These are phyloP conservation scores for Malurus melanocephalus DNA, from an alignment of 2,113 vertebrate genomes.

Conservation along the genomic window DNA sequence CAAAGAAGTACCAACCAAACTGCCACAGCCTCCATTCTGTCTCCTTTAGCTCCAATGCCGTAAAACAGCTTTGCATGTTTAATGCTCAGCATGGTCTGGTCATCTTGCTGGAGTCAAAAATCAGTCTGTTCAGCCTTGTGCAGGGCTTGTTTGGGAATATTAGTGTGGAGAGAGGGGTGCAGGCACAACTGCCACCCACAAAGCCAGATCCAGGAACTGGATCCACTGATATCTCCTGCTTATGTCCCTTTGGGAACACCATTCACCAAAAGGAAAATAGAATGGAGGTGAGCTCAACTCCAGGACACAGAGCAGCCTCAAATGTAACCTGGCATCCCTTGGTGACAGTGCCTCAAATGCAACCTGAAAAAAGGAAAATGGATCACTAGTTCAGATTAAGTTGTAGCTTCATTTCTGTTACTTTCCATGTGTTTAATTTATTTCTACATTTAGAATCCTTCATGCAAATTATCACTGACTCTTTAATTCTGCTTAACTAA, in stretches of 20 bases:
- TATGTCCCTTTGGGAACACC: neutral
- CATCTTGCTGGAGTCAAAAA: neutral
- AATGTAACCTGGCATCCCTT: too few species aligned
- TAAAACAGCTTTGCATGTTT: neutral
- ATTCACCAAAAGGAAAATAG: neutral
- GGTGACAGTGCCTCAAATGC: too few species aligned
- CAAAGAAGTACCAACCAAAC: neutral
- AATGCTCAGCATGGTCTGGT: neutral
- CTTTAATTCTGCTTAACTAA: constrained; percentile 43
- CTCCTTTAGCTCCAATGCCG: neutral
- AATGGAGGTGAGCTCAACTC: fast-evolving
- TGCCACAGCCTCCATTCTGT: neutral
- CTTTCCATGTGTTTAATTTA: neutral
- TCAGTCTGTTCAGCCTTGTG: neutral
- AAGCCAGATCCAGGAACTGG: neutral
- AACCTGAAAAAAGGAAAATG: neutral
- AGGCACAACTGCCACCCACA: neutral
- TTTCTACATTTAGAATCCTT: neutral
- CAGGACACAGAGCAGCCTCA: neutral
- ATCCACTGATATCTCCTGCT: neutral
- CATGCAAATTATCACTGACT: constrained; percentile 11
- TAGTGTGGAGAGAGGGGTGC: neutral
- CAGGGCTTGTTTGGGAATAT: neutral
- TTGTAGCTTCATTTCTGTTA: neutral
- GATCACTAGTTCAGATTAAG: neutral